phyloP scores from a whole-genome alignment of 2,888 invertebrate species.

The Cantharis rustica region DNA sequence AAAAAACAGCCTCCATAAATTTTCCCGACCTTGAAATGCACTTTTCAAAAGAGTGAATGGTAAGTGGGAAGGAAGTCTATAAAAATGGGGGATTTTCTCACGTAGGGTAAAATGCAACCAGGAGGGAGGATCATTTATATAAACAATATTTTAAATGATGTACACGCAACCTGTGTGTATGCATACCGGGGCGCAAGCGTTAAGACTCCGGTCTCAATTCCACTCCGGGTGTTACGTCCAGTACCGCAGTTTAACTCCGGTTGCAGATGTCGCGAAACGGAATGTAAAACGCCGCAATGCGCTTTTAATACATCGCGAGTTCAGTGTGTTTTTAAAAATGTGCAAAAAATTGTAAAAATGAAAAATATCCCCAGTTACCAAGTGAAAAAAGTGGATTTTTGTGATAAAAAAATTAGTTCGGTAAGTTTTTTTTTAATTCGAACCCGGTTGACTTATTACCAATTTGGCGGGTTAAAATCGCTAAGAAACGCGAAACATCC shows the following conservation, averaged over 20 bases:
- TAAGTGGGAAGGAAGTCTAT: neutral
- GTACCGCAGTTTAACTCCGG: conserved; percentile 36
- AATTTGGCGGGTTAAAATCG: neutral
- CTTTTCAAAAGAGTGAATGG: neutral
- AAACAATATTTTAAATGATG: conserved; percentile 48
- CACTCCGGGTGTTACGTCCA: conserved; percentile 36
- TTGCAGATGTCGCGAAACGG: conserved; percentile 20
- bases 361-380: neutral
- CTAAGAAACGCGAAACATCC: neutral
- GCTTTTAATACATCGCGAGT: conserved; percentile 3
- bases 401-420: neutral
- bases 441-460: neutral
- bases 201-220: conserved; percentile 32
- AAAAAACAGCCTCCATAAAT: neutral
- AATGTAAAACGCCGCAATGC: conserved; percentile 21
- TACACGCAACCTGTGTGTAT: conserved; percentile 46
- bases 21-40: neutral
- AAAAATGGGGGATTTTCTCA: neutral
- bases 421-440: conserved; percentile 1
- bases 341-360: neutral
- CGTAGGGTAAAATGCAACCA: conserved; percentile 10
- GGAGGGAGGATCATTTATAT: conserved; percentile 43
- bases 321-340: neutral
- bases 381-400: neutral
- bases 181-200: conserved; percentile 40